Percentiles rank a stretch among this genome's conserved stretches.
Evolutionary conservation across 23 tunicate genomes (phyloP).

Genomic region (Oikopleura vanhoeffeni): DNA sequence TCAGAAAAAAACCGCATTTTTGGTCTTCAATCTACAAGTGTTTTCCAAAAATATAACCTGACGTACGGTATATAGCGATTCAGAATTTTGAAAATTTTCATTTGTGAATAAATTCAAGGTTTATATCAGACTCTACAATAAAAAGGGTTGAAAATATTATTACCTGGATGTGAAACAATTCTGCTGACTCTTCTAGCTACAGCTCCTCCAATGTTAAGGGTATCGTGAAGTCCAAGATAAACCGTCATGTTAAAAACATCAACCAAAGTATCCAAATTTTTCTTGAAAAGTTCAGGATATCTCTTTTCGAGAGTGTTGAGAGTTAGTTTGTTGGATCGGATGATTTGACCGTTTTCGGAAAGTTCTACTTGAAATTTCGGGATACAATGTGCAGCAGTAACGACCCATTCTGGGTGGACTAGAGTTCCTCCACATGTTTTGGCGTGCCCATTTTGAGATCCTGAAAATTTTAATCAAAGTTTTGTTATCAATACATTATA

Average conservation of each 20-base stretch:
- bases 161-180: conserved; percentile 8
- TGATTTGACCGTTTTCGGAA: not conserved
- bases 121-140: too few species aligned
- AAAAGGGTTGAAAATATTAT: not conserved
- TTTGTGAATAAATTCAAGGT: too few species aligned
- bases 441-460: not conserved
- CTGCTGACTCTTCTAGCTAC: not conserved
- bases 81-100: too few species aligned
- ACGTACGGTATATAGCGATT: too few species aligned
- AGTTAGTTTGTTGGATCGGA: not conserved
- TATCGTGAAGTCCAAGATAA: not conserved
- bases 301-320: not conserved
- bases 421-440: conserved; percentile 6
- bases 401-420: not conserved
- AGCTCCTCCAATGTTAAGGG: not conserved
- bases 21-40: too few species aligned
- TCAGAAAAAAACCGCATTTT: too few species aligned
- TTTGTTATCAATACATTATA: too few species aligned
- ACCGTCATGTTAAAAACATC: conserved; percentile 5
- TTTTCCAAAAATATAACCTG: too few species aligned
- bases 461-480: too few species aligned
- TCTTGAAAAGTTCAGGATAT: not conserved
- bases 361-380: not conserved
- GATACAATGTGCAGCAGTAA: conserved; percentile 9
- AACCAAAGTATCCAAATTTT: not conserved